These are phyloP conservation scores for Etia nguti DNA, from an alignment of 2,113 vertebrate genomes.

Conservation along the genomic window DNA sequence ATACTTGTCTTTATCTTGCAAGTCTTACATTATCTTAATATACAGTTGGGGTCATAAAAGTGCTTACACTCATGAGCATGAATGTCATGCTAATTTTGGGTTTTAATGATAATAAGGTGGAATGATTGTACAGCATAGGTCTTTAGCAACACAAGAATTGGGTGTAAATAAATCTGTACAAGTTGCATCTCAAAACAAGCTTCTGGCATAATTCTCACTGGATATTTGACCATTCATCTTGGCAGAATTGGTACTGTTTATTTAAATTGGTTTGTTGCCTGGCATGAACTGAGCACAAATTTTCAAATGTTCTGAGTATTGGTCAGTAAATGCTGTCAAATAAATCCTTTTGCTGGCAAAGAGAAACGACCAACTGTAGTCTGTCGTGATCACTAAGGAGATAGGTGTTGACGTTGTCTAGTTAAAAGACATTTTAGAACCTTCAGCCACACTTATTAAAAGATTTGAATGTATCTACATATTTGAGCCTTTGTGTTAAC, in stretches of 20 bases:
- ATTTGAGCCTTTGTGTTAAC: neutral
- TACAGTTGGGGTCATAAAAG: neutral
- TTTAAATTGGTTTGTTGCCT: neutral
- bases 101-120: neutral
- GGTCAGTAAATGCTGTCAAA: neutral
- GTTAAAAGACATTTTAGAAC: neutral
- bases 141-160: neutral
- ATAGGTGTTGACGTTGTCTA: neutral
- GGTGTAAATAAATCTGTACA: neutral
- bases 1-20: neutral
- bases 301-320: neutral
- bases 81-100: neutral
- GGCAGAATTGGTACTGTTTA: neutral
- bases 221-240: neutral
- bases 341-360: neutral
- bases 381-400: neutral
- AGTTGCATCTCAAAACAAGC: neutral
- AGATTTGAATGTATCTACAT: neutral
- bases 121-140: neutral
- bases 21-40: neutral
- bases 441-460: neutral
- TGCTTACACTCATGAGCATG: neutral
- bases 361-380: neutral
- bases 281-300: neutral
- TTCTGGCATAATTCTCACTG: neutral